Percentiles rank a stretch among this genome's conserved stretches.
These are phyloP conservation scores for Platycheirus rosarum DNA, from an alignment of 2,888 invertebrate genomes.

Conservation along the genomic window DNA sequence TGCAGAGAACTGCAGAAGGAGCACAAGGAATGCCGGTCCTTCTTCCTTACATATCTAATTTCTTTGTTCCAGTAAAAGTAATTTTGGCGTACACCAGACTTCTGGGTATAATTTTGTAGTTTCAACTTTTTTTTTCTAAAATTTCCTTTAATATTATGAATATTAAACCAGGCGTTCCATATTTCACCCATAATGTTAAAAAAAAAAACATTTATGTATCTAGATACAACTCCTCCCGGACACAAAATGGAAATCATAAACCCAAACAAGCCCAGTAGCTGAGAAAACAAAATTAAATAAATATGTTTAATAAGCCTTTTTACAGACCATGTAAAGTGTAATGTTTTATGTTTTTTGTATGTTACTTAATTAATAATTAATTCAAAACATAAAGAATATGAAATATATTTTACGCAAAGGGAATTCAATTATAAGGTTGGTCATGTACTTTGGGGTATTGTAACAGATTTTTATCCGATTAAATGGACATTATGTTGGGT, in stretches of 20 bases:
- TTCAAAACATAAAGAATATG: slow-evolving; percentile 34
- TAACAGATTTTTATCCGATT: slow-evolving; percentile 41
- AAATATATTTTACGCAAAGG: slow-evolving; percentile 35
- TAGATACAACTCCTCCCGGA: not conserved
- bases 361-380: slow-evolving; percentile 56
- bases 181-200: not conserved
- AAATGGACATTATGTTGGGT: slow-evolving; percentile 3
- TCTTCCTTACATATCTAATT: not conserved
- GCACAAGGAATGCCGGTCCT: not conserved
- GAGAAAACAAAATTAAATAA: slow-evolving; percentile 9
- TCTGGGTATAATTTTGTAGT: slow-evolving; percentile 6
- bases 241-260: slow-evolving; percentile 15
- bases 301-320: slow-evolving; percentile 47
- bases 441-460: not conserved
- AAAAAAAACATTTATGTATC: not conserved
- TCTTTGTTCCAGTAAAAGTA: not conserved
- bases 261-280: not conserved
- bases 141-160: slow-evolving; percentile 43
- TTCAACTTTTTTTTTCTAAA: no score
- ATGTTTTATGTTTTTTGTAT: slow-evolving; percentile 20
- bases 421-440: slow-evolving; percentile 53
- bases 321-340: slow-evolving; percentile 1
- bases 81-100: not conserved
- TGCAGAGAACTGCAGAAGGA: no score
- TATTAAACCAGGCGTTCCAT: slow-evolving; percentile 45